phyloP scores from a whole-genome alignment of 1,140 invertebrate genomes.

The Drosophila ohnishii region DNA sequence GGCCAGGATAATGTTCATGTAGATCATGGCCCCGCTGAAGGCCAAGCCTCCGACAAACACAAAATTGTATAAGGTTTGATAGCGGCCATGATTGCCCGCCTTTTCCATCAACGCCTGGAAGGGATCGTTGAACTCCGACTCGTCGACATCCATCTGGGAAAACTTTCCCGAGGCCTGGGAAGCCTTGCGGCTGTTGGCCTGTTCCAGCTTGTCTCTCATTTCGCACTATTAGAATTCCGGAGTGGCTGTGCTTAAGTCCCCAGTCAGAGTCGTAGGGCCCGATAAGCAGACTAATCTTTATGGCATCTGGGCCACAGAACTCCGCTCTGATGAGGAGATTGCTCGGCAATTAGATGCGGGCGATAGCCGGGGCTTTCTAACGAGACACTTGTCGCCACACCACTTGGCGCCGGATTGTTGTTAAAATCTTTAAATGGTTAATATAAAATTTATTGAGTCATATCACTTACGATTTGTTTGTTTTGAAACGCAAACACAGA shows the following conservation, averaged over 20 bases:
- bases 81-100: conserved; percentile 84
- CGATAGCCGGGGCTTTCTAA: conserved; percentile 9
- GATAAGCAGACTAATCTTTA: conserved; percentile 58
- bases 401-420: conserved; percentile 18
- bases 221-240: conserved; percentile 10
- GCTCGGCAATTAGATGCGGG: conserved; percentile 22
- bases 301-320: conserved; percentile 21
- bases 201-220: conserved; percentile 65
- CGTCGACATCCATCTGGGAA: conserved; percentile 62
- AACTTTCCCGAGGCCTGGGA: conserved; percentile 43
- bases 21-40: conserved; percentile 81
- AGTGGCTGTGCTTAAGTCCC: conserved; percentile 5
- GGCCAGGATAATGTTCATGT: conserved; percentile 84
- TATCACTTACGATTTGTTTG: conserved; percentile 15
- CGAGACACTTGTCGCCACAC: conserved; percentile 3
- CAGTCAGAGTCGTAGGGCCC: conserved; percentile 22
- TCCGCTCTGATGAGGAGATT: conserved; percentile 16
- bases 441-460: conserved; percentile 27
- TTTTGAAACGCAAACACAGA: conserved; percentile 1
- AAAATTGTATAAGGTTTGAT: conserved; percentile 84
- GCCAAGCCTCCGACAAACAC: conserved; percentile 83
- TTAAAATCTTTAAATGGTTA: conserved; percentile 39
- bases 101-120: conserved; percentile 84
- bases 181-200: conserved; percentile 50
- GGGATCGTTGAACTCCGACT: conserved; percentile 80